Evolutionary conservation across 2,797 vertebrate species (phyloP), one percentile per base, ranked within the genome.

Genomic region (Tragopan temminckii): DNA sequence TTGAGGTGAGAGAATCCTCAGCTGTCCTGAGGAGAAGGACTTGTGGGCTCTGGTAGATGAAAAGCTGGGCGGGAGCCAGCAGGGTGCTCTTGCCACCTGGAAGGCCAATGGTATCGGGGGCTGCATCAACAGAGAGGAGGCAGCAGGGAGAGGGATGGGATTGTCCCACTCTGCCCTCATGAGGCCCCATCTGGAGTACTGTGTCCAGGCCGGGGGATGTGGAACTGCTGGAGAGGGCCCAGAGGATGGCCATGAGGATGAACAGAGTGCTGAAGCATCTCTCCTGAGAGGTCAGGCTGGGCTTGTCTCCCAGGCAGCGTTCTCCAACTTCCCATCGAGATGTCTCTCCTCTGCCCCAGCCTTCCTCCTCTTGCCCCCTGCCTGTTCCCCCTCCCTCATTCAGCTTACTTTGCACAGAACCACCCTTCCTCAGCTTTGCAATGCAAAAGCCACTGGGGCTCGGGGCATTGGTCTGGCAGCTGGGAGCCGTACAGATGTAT

Each of bases 401-500:
- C 57, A 57, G n/a, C 61, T 72, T 35, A 18, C 27, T 76, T 66
- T 18, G n/a, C 16, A 4, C 12, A 43, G 63, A 77, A 61, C 42
- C 5, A 36, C 25, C 20, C 31, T 77, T 76, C 45, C 42, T 66
- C n/a, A 12, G 5, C 50, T 78, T 16, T 90, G n/a, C 17, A 67
- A 29, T 40, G 80, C 80, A 81, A 90, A 84, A 74, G 27, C 20
- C 15, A 11, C 1, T 3, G 42, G 42, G n/a, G 36, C 58, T 1
- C 31, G 25, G 29, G n/a, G 33, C 5, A 0, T 33, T n/a, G 7
- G 3, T 5, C 31, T 3, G 25, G 13, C n/a, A 36, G 50, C 68
- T 50, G 27, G 35, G 8, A 46, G 27, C 27, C 0, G 1, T 2
- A 23, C 9, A 35, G 74, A 3, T 7, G 63, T 11, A 3, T 20